phyloP scores from a whole-genome alignment of 1,140 invertebrate genomes.

The Rhizoglyphus robini region DNA sequence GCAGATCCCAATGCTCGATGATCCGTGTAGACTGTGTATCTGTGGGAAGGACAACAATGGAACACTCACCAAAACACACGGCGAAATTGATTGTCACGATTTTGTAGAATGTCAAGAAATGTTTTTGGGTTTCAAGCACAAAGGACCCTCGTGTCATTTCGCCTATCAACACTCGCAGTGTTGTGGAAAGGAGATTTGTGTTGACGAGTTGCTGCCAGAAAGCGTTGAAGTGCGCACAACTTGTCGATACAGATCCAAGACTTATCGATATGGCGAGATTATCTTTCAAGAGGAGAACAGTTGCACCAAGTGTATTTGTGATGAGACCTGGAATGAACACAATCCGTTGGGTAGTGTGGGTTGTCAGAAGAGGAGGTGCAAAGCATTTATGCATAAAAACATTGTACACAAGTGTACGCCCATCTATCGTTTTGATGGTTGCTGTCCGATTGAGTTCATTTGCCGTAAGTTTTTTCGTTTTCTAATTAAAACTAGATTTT shows the following conservation, averaged over 20 bases:
- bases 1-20: slow-evolving; percentile 4
- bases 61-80: neutral
- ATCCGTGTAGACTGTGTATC: slow-evolving; percentile 19
- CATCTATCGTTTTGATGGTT: slow-evolving; percentile 26
- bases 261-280: slow-evolving; percentile 24
- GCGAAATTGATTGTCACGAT: slow-evolving; percentile 4
- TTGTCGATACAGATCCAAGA: slow-evolving; percentile 20
- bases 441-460: slow-evolving; percentile 28
- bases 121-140: slow-evolving; percentile 14
- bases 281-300: slow-evolving; percentile 25
- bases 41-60: neutral
- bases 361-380: slow-evolving; percentile 22
- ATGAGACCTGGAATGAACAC: slow-evolving; percentile 23
- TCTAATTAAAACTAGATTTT: neutral
- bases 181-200: slow-evolving; percentile 18
- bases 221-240: neutral
- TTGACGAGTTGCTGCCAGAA: neutral
- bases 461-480: slow-evolving; percentile 24
- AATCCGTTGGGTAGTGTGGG: slow-evolving; percentile 4
- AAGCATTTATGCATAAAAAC: neutral
- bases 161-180: slow-evolving; percentile 23
- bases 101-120: slow-evolving; percentile 23
- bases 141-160: slow-evolving; percentile 19
- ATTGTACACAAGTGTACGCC: slow-evolving; percentile 22
- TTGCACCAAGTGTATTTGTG: slow-evolving; percentile 25